Percentiles rank a stretch among this genome's conserved stretches.
Conservation (phyloP, 2,113 vertebrate genomes). For the Nibea albiflora region DNA sequence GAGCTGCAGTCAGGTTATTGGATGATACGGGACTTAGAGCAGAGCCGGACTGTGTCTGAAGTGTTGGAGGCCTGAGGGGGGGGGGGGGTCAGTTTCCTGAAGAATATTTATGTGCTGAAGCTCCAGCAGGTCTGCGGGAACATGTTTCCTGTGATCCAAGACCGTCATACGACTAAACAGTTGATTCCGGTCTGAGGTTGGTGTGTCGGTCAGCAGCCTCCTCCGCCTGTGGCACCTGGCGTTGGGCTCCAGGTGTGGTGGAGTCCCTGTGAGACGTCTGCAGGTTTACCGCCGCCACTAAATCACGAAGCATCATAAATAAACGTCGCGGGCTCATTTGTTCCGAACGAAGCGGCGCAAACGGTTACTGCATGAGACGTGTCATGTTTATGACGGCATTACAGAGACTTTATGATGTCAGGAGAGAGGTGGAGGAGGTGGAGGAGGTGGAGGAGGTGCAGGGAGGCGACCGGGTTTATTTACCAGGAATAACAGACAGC, state of each 20-base stretch:
- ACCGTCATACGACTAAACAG: too few relatives aligned
- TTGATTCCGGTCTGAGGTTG: too few relatives aligned
- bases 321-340: constrained; percentile 51
- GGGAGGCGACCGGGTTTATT: constrained; percentile 55
- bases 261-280: neutral
- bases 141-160: too few relatives aligned
- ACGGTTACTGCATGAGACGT: constrained; percentile 43
- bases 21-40: constrained; percentile 5
- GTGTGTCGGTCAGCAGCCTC: neutral
- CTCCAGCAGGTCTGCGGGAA: neutral
- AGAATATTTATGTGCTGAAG: neutral
- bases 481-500: constrained; percentile 74
- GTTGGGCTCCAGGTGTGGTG: neutral
- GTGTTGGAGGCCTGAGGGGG: neutral
- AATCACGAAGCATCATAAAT: constrained; percentile 61
- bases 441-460: accelerated
- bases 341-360: constrained; percentile 47
- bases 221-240: neutral
- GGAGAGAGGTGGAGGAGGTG: neutral
- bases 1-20: constrained; percentile 14
- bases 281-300: constrained; percentile 30
- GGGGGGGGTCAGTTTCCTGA: too few relatives aligned
- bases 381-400: constrained; percentile 72
- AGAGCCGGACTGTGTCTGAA: neutral
- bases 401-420: constrained; percentile 74